Evolutionary conservation across 1,140 invertebrate species (phyloP), one percentile per base, ranked within the genome.

Genomic region (Anadara kagoshimensis): DNA sequence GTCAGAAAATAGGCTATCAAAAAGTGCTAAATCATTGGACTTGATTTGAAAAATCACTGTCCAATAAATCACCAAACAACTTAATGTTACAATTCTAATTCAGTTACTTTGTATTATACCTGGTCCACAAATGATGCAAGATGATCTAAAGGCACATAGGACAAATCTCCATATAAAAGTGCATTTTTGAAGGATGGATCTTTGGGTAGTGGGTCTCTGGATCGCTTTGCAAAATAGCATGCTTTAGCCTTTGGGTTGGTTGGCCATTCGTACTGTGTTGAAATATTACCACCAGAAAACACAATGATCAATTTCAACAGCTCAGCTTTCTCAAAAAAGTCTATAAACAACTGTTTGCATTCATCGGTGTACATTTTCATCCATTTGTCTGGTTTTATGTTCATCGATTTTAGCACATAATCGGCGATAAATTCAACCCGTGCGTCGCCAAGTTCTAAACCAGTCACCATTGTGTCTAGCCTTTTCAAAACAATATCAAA

Each of bases 371-470:
- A 91, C 75, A 97, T 92, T 65, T 96, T 92, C 51, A 92, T 91
- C 94, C 95, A 97, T 93, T 97, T 97, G 89, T 98, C 96, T 11
- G 94, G 93, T 87, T 97, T 97, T n/a, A 97, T 83, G 90, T 96
- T 96, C 29, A 97, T 87, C 0, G 95, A 95, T 85, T 97, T 97
- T 66, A 95, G 93, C 12, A 95, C 93, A 84, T 95, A 96, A 36
- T 92, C 93, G 0, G 95, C 94, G 59, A 97, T 91, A 86, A 95
- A 96, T 67, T 96, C 94, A 41, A 96, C 91, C 7, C 96, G 92
- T 51, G 92, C 91, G 87, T 98, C 96, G 57, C 80, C 76, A 12
- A 90, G 43, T 66, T 83, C 84, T 26, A 86, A 71, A 58, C 82
- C 84, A 36, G 29, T 36, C 7, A 2, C 29, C 29, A 36, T 36